Evolutionary conservation across 1,140 invertebrate genomes (phyloP).

Genomic region (Aplysia californica): DNA sequence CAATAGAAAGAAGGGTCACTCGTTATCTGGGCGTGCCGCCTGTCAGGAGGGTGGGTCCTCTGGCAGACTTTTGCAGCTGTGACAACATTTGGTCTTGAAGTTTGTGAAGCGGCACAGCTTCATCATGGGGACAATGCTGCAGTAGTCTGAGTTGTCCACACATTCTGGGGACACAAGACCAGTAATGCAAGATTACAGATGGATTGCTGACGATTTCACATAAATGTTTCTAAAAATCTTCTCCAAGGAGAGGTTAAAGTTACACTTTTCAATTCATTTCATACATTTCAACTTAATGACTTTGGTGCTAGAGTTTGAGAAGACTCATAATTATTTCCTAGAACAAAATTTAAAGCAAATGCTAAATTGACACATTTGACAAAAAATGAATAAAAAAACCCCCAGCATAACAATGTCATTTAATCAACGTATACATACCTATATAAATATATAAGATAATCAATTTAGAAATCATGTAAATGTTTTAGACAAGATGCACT

Average conservation of each 20-base stretch:
- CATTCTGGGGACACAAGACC: constrained; percentile 38
- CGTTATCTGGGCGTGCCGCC: neutral
- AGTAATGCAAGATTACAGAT: neutral
- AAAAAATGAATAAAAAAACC: neutral
- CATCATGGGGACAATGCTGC: constrained; percentile 48
- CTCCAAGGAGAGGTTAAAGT: neutral
- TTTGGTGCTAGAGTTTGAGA: neutral
- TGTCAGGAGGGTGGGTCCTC: constrained; percentile 22
- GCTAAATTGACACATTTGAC: neutral
- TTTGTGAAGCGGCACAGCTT: constrained; percentile 43
- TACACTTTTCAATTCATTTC: neutral
- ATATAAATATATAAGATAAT: neutral
- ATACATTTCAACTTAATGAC: neutral
- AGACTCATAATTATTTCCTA: neutral
- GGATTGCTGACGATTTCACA: neutral
- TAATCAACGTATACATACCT: neutral
- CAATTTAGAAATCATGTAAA: neutral
- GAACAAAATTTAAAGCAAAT: neutral
- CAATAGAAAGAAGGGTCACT: neutral
- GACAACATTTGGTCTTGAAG: constrained; percentile 46
- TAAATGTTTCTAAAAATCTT: neutral
- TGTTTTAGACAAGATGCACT: neutral
- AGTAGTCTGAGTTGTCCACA: constrained; percentile 45
- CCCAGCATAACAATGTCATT: neutral
- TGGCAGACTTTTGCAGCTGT: constrained; percentile 34